These are phyloP conservation scores for Epinotia bilunana DNA, from an alignment of 2,888 invertebrate genomes.

Conservation along the genomic window DNA sequence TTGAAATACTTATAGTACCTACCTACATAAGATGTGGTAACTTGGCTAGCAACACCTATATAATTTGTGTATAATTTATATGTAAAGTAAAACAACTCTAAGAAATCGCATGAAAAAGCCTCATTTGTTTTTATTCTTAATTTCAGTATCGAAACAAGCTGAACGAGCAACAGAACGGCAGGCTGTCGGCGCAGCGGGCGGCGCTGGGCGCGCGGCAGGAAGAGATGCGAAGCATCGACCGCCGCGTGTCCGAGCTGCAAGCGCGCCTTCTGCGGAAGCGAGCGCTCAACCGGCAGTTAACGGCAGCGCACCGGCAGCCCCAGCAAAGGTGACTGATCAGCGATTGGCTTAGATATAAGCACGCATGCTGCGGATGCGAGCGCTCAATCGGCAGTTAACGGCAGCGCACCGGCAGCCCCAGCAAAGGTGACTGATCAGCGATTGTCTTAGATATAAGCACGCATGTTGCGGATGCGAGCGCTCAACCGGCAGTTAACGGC, in stretches of 20 bases:
- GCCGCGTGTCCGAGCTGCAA: constrained; percentile 96
- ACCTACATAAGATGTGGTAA: too few species aligned
- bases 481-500: constrained; percentile 88
- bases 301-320: constrained; percentile 78
- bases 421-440: constrained; percentile 59
- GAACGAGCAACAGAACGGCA: constrained; percentile 96
- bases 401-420: too few species aligned
- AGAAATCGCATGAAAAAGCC: background rate
- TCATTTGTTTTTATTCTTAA: constrained; percentile 35
- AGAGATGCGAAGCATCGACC: constrained; percentile 96
- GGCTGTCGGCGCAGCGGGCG: constrained; percentile 94
- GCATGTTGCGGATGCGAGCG: constrained; percentile 94
- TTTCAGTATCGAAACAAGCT: constrained; percentile 97
- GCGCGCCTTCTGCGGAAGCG: constrained; percentile 95
- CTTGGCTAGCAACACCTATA: too few species aligned
- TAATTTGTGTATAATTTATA: too few species aligned
- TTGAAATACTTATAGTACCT: too few species aligned
- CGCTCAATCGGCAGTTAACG: constrained; percentile 87
- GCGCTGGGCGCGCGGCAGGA: constrained; percentile 94
- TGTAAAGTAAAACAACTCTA: too few species aligned
- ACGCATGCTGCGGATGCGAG: constrained; percentile 93
- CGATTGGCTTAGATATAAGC: constrained; percentile 97
- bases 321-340: constrained; percentile 87
- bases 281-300: constrained; percentile 89
- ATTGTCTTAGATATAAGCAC: constrained; percentile 94